Conservation (phyloP, 2,888 invertebrate species). For the Gryllus longicercus region DNA sequence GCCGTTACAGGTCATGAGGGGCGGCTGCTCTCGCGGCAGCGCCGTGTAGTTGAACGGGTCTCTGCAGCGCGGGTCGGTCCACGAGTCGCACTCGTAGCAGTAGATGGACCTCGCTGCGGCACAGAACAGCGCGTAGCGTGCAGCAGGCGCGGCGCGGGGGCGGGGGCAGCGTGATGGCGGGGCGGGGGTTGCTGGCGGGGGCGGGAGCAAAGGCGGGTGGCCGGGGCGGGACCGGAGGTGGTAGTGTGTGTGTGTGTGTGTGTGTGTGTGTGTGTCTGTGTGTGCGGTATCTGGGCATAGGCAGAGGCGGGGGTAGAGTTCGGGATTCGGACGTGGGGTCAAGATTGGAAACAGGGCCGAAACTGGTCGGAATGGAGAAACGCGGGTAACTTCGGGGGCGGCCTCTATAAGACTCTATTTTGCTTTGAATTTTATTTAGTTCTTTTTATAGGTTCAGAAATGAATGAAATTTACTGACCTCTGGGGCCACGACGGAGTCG, state of each 20-base stretch:
- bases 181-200: background rate
- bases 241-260: background rate
- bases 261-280: background rate
- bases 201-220: background rate
- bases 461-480: too few species aligned
- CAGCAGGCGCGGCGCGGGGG: background rate
- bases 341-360: too few species aligned
- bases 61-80: conserved; percentile 84
- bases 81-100: conserved; percentile 92
- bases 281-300: too few species aligned
- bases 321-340: too few species aligned
- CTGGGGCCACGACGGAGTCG: too few species aligned
- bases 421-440: too few species aligned
- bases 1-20: conserved; percentile 83
- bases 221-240: background rate
- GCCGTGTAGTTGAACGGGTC: conserved; percentile 93
- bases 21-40: conserved; percentile 81
- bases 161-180: background rate
- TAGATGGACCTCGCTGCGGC: conserved; percentile 77
- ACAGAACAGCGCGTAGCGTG: conserved; percentile 12
- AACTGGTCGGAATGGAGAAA: too few species aligned
- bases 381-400: too few species aligned
- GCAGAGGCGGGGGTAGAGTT: too few species aligned
- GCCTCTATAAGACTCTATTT: too few species aligned
- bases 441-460: too few species aligned